Base-by-base conservation (phyloP, 1,140 invertebrate genomes). In the Drosophila oshimai region DNA sequence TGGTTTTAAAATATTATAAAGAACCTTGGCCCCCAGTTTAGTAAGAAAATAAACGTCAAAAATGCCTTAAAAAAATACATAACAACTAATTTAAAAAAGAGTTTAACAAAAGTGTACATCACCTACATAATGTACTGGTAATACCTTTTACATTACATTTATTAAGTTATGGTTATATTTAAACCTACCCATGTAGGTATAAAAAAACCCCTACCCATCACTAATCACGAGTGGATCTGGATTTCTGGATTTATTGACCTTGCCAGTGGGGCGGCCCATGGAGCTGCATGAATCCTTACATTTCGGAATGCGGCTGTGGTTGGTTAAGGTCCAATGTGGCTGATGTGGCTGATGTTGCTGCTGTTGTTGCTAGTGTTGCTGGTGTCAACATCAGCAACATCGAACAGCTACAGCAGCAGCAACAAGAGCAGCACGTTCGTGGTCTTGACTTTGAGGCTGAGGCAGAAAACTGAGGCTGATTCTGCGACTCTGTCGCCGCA, bases 251-350 rank as follows among this genome's bases (percentile, higher is more conserved):
- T 42, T 86, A 79, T 86, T 84, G 80, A 84, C 80, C 80, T 84
- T 84, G 42, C 39, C 61, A 58, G 42, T 81, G 74, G 77, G 72
- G 57, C 54, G 57, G 65, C 54, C 49, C 55, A 44, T 4, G 50
- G 12, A 68, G 45, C 58, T 31, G 45, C 55, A 62, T 62, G 81
- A 74, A 76, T 86, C 81, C 81, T 86, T 86, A 87, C 73, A 81
- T 70, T 46, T 77, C 55, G 81, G 81, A 87, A 87, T 87, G 81
- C 81, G 81, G 81, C 81, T 86, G 81, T 71, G 80, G 80, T 76
- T 51, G 57, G 50, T 41, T 62, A 51, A 28, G 55, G 75, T 29
- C 6, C 36, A 20, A 62, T 47, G 62, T 15, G 29, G 65, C 17
- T 33, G 20, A 37, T 46, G 44, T 31, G n/a, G n/a, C n/a, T 49